Percentiles rank a stretch among this genome's conserved stretches.
Conservation (phyloP, 2,797 vertebrate species). For the Apogon talboti region DNA sequence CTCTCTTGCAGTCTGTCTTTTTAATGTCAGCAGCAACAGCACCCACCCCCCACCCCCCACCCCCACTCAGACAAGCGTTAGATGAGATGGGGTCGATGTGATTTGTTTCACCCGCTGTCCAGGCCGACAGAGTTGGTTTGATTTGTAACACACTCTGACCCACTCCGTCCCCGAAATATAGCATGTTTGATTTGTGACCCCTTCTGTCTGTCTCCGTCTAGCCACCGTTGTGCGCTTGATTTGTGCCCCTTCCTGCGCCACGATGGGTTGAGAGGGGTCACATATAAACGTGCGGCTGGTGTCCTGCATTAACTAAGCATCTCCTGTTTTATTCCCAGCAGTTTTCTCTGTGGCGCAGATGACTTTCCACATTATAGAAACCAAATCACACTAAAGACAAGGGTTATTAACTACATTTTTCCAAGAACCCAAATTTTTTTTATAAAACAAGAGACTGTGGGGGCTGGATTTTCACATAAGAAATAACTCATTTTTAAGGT, state of each 20-base stretch:
- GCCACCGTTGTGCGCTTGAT: slow-evolving; percentile 49
- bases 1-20: slow-evolving; percentile 43
- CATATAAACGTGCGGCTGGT: slow-evolving; percentile 29
- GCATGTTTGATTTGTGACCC: slow-evolving; percentile 65
- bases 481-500: too few relatives aligned
- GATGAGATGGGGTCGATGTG: slow-evolving; percentile 70
- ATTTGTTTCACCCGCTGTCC: slow-evolving; percentile 68
- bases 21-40: slow-evolving; percentile 38
- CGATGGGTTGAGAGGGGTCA: slow-evolving; percentile 12
- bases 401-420: too few relatives aligned
- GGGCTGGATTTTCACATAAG: too few relatives aligned
- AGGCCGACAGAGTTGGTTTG: slow-evolving; percentile 45
- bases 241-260: slow-evolving; percentile 37
- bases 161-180: slow-evolving; percentile 37
- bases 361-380: slow-evolving; percentile 1
- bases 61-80: slow-evolving; percentile 31
- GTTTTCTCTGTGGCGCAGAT: not conserved
- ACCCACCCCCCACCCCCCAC: not conserved
- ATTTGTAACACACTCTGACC: slow-evolving; percentile 66
- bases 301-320: slow-evolving; percentile 40
- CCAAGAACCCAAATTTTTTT: too few relatives aligned
- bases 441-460: too few relatives aligned
- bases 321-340: not conserved
- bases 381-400: slow-evolving; percentile 18
- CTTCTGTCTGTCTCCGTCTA: slow-evolving; percentile 37